phyloP scores from a whole-genome alignment of 2,113 vertebrate species.

The Leptocoma aspasia region DNA sequence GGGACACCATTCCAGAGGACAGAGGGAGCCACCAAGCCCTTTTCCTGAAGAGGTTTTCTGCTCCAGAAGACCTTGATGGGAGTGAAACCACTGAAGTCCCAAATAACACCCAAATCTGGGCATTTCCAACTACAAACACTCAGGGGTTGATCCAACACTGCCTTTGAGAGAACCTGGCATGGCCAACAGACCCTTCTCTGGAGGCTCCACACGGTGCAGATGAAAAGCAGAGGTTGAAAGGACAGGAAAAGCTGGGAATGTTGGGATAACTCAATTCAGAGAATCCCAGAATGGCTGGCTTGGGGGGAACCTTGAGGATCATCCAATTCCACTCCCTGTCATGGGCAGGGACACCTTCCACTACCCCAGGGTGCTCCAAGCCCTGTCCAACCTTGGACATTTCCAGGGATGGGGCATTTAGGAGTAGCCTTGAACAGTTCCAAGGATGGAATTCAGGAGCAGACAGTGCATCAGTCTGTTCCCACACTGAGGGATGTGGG shows the following conservation, averaged over 20 bases:
- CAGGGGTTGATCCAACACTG: background rate
- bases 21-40: background rate
- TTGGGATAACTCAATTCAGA: background rate
- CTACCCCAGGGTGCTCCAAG: background rate
- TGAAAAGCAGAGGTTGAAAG: background rate
- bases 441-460: background rate
- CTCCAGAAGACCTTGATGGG: background rate
- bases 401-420: background rate
- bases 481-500: fast-evolving
- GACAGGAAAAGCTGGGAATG: background rate
- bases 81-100: background rate
- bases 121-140: background rate
- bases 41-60: background rate
- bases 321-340: background rate
- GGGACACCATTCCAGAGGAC: background rate
- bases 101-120: background rate
- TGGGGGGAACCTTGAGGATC: background rate
- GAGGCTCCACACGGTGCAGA: background rate
- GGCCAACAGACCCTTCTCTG: background rate
- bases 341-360: background rate
- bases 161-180: fast-evolving
- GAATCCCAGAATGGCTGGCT: background rate
- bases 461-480: fast-evolving
- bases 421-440: background rate
- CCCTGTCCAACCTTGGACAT: background rate